Evolutionary conservation across 1,140 invertebrate species (phyloP).

Genomic region (Drosophila subobscura): DNA sequence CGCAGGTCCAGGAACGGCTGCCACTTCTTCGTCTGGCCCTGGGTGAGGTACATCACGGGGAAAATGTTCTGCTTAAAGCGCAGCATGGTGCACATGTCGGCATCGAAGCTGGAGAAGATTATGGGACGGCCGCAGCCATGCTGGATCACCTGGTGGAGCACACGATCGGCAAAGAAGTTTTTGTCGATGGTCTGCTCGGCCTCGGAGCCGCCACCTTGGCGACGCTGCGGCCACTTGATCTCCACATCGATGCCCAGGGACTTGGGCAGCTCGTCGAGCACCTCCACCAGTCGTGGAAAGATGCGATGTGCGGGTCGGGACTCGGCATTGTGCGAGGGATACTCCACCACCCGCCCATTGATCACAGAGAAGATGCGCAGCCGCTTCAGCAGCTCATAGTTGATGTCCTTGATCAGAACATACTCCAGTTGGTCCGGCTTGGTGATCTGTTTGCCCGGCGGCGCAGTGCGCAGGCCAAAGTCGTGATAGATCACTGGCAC

Average conservation of each 20-base stretch:
- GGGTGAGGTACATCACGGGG: slow-evolving; percentile 96
- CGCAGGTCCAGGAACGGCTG: slow-evolving; percentile 92
- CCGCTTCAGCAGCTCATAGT: slow-evolving; percentile 92
- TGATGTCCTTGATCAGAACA: slow-evolving; percentile 95
- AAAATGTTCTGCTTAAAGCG: slow-evolving; percentile 97
- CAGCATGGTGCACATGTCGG: slow-evolving; percentile 96
- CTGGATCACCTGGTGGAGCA: slow-evolving; percentile 90
- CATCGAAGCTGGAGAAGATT: slow-evolving; percentile 97
- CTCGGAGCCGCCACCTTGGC: slow-evolving; percentile 93
- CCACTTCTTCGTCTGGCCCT: slow-evolving; percentile 92
- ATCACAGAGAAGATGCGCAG: slow-evolving; percentile 87
- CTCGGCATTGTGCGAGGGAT: slow-evolving; percentile 72
- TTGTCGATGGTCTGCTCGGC: slow-evolving; percentile 95
- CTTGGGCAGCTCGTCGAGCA: slow-evolving; percentile 90
- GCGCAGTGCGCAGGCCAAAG: slow-evolving; percentile 94
- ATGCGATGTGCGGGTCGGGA: slow-evolving; percentile 92
- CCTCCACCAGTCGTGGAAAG: slow-evolving; percentile 94
- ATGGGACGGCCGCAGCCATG: slow-evolving; percentile 91
- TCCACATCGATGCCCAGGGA: slow-evolving; percentile 97
- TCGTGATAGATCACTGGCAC: slow-evolving; percentile 98
- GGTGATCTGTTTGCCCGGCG: slow-evolving; percentile 89
- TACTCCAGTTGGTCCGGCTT: slow-evolving; percentile 90
- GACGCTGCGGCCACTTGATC: slow-evolving; percentile 96
- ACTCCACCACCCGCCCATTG: slow-evolving; percentile 70
- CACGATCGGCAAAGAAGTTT: slow-evolving; percentile 93